Base-by-base conservation (phyloP, 2,113 vertebrate genomes). In the Dipodomys stephensi region DNA sequence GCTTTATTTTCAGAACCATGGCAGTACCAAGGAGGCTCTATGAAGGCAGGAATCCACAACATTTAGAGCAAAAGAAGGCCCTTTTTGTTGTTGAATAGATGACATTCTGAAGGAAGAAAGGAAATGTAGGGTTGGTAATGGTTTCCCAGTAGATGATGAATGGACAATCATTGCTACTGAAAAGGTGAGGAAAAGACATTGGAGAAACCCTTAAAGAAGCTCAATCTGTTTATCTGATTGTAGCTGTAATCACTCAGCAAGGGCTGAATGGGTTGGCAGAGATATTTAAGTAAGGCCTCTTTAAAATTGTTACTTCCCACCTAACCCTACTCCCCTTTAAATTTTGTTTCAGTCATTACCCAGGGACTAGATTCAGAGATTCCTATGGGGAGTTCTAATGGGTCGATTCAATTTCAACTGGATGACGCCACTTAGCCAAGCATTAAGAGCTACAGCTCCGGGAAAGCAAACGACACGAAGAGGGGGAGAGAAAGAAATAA, bases 381-480 rank as follows among this genome's bases (percentile, higher is more conserved):
- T 97, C 97, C 98, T 98, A 94, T 95, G 97, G 98, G 98, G 98
- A 97, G 97, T 95, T 97, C 97, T 98, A 98, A 98, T 98, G 98
- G 98, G 98, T 98, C 98, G 97, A 97, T 97, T 98, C 98, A 90
- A 96, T 98, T 98, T 98, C 98, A 97, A 97, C 97, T 90, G 97
- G 97, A 98, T 98, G 98, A 98, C 98, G 98, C 98, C 98, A 98
- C 98, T 98, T 96, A 93, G 98, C 95, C 93, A 97, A 97, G 98
- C 98, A 97, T 98, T 98, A 98, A 98, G 97, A 98, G 97, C 97
- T 96, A 74, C 94, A 94, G 98, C 97, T 98, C 97, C 98, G 97
- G 98, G 98, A 98, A 98, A 93, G 96, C 95, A 62, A 97, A 95
- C 95, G 96, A 80, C 95, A 93, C 89, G 92, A 93, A 44, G 77